Evolutionary conservation across 1,140 invertebrate species (phyloP), one percentile per base, ranked within the genome.

Genomic region (Subanguina moxae): DNA sequence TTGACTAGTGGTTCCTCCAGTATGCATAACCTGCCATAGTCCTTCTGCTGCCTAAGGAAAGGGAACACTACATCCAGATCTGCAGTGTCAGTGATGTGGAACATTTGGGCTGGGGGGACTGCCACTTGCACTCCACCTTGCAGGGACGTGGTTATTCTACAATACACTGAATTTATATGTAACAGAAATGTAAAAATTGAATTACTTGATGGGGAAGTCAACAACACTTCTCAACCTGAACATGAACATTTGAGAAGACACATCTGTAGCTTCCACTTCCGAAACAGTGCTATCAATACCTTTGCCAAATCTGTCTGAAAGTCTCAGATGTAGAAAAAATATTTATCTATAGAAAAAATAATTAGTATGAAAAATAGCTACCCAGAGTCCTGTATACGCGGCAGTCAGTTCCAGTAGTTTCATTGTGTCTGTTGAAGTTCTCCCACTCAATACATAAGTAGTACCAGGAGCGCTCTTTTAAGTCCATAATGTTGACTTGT

Each of bases 361-460:
- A 45, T 45, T 11, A 45, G 11, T n/a, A 11, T 45, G 43, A 45
- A 45, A 21, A 52, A 21, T 8, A 7, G 9, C 72, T 27, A 43
- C 77, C 74, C 19, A 76, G 52, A 15, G 74, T 76, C 45, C 76
- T 27, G 21, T 70, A 73, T 7, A 74, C 25, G 1, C 76, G 66
- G 32, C 76, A 76, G 25, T 77, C 76, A 21, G 76, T 72, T 0
- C 74, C 74, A 9, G 76, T 76, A n/a, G 74, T 76, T 56, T 76
- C 74, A 38, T 76, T 76, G 32, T 76, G 73, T 21, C 74, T 70
- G 32, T 76, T 76, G 69, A 76, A 76, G 45, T 76, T 76, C 43
- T 76, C 74, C 72, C 72, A 76, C 43, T 76, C 74, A 3, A 76
- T 48, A 61, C 74, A 76, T 23, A 76, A 19, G 64, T 78, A 78